These are phyloP conservation scores for Carcina quercana DNA, from an alignment of 2,888 invertebrate genomes.

Conservation along the genomic window DNA sequence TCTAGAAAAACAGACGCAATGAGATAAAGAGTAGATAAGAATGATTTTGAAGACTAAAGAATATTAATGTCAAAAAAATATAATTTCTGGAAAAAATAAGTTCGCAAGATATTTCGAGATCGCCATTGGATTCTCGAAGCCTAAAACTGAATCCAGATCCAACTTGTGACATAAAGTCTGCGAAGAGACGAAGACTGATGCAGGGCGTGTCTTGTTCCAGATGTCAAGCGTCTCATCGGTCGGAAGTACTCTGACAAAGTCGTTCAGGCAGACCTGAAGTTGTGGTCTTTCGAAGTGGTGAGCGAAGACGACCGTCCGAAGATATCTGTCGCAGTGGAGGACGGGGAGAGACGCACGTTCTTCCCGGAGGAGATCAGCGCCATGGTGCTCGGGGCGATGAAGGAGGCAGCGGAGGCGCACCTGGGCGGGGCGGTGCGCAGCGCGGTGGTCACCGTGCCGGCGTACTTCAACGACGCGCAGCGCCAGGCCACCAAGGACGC, in stretches of 20 bases:
- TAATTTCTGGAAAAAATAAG: too few relatives aligned
- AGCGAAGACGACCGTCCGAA: conserved; percentile 82
- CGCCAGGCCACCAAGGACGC: conserved; percentile 93
- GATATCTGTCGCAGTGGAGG: conserved; percentile 81
- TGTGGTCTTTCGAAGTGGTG: conserved; percentile 87
- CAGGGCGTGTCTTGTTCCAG: conserved; percentile 25
- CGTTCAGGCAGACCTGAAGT: conserved; percentile 87
- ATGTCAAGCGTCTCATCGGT: conserved; percentile 89
- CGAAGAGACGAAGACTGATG: too few relatives aligned
- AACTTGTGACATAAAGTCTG: too few relatives aligned
- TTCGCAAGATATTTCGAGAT: too few relatives aligned
- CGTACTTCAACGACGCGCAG: conserved; percentile 88
- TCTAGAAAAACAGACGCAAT: too few relatives aligned
- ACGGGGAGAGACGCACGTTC: conserved; percentile 83
- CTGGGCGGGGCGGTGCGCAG: conserved; percentile 82
- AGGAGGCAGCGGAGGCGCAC: conserved; percentile 84
- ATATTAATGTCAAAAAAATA: too few relatives aligned
- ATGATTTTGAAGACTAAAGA: too few relatives aligned
- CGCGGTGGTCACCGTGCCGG: conserved; percentile 89
- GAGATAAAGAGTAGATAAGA: too few relatives aligned
- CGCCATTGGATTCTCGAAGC: too few relatives aligned
- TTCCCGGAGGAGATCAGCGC: conserved; percentile 90
- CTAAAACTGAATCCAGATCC: too few relatives aligned
- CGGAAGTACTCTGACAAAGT: conserved; percentile 84
- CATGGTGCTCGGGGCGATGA: conserved; percentile 91